Evolutionary conservation across 2,797 vertebrate species (phyloP), one percentile per base, ranked within the genome.

Genomic region (Pseudotriccus pelzelni): DNA sequence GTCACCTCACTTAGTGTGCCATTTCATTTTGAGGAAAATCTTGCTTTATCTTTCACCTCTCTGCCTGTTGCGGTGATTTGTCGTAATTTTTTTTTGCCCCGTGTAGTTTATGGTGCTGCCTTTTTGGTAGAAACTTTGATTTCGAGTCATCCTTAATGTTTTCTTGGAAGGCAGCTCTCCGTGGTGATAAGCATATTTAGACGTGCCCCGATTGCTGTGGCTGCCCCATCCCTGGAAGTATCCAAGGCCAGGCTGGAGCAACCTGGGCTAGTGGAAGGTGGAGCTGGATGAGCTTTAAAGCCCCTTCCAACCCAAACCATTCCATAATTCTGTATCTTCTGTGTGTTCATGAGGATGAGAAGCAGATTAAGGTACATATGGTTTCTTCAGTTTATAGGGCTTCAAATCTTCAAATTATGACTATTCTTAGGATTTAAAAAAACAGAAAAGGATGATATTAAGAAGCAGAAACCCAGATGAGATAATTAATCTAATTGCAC

Each of bases 61-160:
- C 15, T 15, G 15, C 39, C 41, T 49, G 20, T 66, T 58, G n/a
- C 75, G 20, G 3, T 34, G 30, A 32, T 63, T 63, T 72, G 1
- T 8, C 3, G 0, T 4, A 32, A 6, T 0, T 17, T 62, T 0
- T 17, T 62, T 37, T 68, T 41, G 16, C 46, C 0, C 36, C 23
- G 4, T 8, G 17, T 27, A 16, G 14, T 30, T 87, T 44, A 23
- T 49, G 10, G 12, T 58, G 34, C 28, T 59, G 28, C 18, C 12
- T 77, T 56, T 91, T 52, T n/a, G 18, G 32, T 58, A 63, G 53
- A 53, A 74, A 14, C 41, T 52, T 68, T 36, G 28, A 47, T 74
- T 91, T 70, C 5, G 23, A 30, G 20, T 55, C 7, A 6, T 62
- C 70, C 25, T 39, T 36, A 7, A 7, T 0, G 36, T 50, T 63